Conservation (phyloP, 2,888 invertebrate species). For the Cheilosia vernalis region DNA sequence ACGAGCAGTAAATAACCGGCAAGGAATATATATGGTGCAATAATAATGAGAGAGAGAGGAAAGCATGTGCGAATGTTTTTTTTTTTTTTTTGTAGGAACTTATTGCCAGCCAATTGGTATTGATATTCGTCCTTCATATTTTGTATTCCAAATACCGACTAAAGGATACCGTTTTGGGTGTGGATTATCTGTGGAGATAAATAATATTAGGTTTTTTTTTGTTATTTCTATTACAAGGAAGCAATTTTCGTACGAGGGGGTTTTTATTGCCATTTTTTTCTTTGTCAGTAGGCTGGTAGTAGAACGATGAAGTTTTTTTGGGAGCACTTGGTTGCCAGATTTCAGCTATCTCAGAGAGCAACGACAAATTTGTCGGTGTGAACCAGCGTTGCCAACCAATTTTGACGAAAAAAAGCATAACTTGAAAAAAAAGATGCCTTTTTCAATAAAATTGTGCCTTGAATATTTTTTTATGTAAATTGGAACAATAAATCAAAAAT, state of each 20-base stretch:
- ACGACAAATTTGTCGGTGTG: no score
- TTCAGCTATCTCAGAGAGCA: no score
- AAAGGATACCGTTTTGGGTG: conserved; percentile 22
- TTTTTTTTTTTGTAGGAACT: not conserved
- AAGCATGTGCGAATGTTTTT: conserved; percentile 21
- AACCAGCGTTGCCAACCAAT: no score
- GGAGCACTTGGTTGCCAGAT: no score
- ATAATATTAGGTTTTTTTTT: conserved; percentile 13
- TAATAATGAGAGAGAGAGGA: conserved; percentile 30
- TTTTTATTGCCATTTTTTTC: not conserved
- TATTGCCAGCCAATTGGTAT: conserved; percentile 41
- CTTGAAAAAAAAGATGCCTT: no score
- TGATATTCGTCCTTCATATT: conserved; percentile 32
- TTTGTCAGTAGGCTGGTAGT: not conserved
- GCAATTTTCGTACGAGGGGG: not conserved
- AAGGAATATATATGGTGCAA: conserved; percentile 30
- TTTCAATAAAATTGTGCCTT: no score
- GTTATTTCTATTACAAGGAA: conserved; percentile 14
- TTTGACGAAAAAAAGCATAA: no score
- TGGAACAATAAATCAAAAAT: no score
- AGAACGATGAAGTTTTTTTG: no score
- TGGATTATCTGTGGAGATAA: conserved; percentile 21
- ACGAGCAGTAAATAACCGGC: conserved; percentile 40
- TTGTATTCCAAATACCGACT: conserved; percentile 12
- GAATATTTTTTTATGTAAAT: no score